Evolutionary conservation across 2,888 invertebrate genomes (phyloP).

Genomic region (Drosophila atroscutellata): DNA sequence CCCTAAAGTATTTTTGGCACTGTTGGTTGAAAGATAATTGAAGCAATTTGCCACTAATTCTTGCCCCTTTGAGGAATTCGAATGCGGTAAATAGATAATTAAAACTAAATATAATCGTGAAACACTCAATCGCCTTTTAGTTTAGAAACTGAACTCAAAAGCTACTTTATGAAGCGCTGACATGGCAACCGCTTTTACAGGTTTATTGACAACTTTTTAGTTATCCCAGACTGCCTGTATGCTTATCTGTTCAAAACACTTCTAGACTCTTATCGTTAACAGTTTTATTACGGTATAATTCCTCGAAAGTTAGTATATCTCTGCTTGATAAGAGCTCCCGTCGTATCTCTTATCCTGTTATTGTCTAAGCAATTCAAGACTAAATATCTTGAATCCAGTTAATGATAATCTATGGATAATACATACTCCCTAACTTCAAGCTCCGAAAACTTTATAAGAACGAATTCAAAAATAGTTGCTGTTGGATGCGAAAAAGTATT

Average conservation of each 20-base stretch:
- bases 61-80: not conserved
- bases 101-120: not conserved
- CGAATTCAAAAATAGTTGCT: not conserved
- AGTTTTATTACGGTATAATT: not conserved
- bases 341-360: not conserved
- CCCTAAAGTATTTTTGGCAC: not conserved
- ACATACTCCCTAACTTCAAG: not conserved
- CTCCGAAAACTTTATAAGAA: not conserved
- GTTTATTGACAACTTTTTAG: not conserved
- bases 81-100: not conserved
- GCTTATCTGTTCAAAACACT: not conserved
- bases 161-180: not conserved
- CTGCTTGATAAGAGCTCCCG: not conserved
- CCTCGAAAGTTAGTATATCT: not conserved
- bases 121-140: not conserved
- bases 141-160: not conserved
- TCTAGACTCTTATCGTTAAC: not conserved
- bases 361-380: not conserved
- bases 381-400: accelerated
- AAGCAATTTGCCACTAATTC: not conserved
- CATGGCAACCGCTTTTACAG: not conserved
- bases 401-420: not conserved
- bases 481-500: not conserved
- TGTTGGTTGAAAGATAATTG: not conserved
- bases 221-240: not conserved